phyloP scores from a whole-genome alignment of 1,140 invertebrate species.

The Ips typographus region DNA sequence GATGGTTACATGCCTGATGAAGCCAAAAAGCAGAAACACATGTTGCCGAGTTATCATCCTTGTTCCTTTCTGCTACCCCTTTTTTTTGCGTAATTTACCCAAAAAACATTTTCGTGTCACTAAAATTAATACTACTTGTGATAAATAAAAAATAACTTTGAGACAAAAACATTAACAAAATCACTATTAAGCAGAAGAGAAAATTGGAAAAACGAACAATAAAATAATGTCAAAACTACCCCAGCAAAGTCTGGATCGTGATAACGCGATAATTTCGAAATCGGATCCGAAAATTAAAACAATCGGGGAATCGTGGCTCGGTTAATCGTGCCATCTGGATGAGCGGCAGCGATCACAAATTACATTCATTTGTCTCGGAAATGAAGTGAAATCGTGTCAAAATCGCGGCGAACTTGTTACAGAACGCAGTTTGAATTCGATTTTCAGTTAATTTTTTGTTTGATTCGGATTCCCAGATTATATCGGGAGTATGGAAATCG shows the following conservation, averaged over 20 bases:
- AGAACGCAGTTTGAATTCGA: conserved; percentile 21
- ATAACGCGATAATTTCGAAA: conserved; percentile 31
- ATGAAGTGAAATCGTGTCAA: conserved; percentile 50
- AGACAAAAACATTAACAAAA: too few relatives aligned
- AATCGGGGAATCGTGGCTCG: conserved; percentile 27
- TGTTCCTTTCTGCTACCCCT: too few relatives aligned
- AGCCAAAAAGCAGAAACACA: too few relatives aligned
- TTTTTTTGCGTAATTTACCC: too few relatives aligned
- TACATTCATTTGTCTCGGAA: conserved; percentile 54
- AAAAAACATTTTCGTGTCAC: too few relatives aligned
- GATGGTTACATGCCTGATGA: too few relatives aligned
- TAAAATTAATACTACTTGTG: too few relatives aligned
- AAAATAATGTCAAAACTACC: too few relatives aligned
- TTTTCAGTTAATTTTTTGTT: conserved; percentile 35
- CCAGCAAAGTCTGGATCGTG: conserved; percentile 5
- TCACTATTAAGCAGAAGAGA: too few relatives aligned
- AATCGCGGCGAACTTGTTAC: conserved; percentile 52
- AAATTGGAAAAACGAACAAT: too few relatives aligned
- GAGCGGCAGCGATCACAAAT: conserved; percentile 47
- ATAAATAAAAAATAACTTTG: too few relatives aligned
- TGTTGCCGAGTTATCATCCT: too few relatives aligned
- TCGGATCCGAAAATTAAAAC: conserved; percentile 31
- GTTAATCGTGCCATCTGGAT: conserved; percentile 45
- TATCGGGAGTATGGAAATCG: conserved; percentile 19
- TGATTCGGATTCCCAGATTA: conserved; percentile 14